Evolutionary conservation across 1,140 invertebrate genomes (phyloP), one percentile per base, ranked within the genome.

Genomic region (Apis florea): DNA sequence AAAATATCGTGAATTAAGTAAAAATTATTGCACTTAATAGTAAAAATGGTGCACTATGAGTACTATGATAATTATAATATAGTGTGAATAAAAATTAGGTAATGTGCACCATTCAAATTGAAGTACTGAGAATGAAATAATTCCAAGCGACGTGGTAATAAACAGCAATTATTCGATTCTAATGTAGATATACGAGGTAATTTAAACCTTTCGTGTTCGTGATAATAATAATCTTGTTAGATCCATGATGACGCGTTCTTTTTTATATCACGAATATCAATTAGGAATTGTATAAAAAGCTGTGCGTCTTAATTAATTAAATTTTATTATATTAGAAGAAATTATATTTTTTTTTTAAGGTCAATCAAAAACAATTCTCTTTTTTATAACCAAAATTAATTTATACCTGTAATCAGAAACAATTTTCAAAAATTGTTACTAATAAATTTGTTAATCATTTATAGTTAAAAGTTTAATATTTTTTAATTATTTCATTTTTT

Each of bases 81-180:
- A 40, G 4, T 40, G 31, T 26, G 17, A 64, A 79, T 2, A 72
- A 68, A 53, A 79, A 71, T 72, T 71, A 71, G 15, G 10, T 63
- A 71, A 71, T 24, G 24, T 24, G 49, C n/a, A 9, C n/a, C 64
- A 24, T 58, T 71, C 40, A 71, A 68, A 71, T 10, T 71, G 21
- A 21, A 26, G 51, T 31, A 53, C 10, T 12, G 24, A 4, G 51
- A 54, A 49, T 26, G 40, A 15, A n/a, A 66, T 31, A 67, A 54
- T 24, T 40, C 17, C 40, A 24, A 8, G 31, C 61, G 9, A 49
- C 31, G 59, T 31, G n/a, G 31, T 40, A 31, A 64, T 58, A 64
- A 80, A 74, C 70, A 47, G 78, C 40, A 54, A 74, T 80, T 80
- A 80, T 53, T 74, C 53, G 78, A 80, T 80, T 80, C 13, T 49